phyloP scores from a whole-genome alignment of 2,888 invertebrate genomes.

The Allygus modestus region DNA sequence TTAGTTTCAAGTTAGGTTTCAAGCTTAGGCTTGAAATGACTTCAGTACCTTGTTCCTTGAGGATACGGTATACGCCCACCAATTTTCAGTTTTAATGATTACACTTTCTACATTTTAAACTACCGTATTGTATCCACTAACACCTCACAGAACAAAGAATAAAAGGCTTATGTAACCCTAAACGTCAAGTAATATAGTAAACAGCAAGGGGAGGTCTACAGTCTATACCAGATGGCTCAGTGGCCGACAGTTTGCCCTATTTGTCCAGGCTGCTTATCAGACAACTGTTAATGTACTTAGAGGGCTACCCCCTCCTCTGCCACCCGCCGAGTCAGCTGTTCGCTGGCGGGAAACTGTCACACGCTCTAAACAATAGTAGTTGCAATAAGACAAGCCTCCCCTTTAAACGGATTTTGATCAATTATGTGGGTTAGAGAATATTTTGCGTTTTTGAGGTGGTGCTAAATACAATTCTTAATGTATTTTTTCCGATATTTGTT shows the following conservation, averaged over 20 bases:
- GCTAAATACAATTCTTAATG: too few relatives aligned
- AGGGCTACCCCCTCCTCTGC: neutral
- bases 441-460: too few relatives aligned
- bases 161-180: constrained; percentile 13
- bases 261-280: constrained; percentile 27
- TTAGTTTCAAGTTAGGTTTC: too few relatives aligned
- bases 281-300: constrained; percentile 45
- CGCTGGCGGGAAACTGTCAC: constrained; percentile 40
- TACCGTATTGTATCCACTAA: neutral
- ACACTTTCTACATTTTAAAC: too few relatives aligned
- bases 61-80: too few relatives aligned
- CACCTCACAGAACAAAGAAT: neutral
- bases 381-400: neutral
- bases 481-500: too few relatives aligned
- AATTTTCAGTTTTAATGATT: too few relatives aligned
- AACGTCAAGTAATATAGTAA: constrained; percentile 36
- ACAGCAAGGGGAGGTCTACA: neutral
- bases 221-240: neutral
- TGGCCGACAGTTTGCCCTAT: constrained; percentile 28
- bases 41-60: too few relatives aligned
- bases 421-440: neutral
- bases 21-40: too few relatives aligned
- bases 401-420: constrained; percentile 10
- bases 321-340: constrained; percentile 28
- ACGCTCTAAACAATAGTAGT: constrained; percentile 8